Conservation (phyloP, 1,140 invertebrate species). For the Doryteuthis pealeii region DNA sequence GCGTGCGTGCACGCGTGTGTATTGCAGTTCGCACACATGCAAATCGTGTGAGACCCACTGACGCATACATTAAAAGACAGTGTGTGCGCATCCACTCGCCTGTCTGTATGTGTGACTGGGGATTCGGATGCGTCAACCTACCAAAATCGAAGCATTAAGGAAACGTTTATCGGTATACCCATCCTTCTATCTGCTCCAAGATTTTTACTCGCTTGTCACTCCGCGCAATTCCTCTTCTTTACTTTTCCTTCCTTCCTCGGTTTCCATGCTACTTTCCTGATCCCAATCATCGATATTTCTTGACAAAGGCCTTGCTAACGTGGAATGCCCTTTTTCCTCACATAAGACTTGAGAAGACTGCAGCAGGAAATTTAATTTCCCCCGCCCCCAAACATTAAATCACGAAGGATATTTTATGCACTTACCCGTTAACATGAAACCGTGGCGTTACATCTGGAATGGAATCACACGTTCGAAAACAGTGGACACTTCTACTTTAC, state of each 20-base stretch:
- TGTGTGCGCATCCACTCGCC: no score
- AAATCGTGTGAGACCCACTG: no score
- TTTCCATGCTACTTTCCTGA: neutral
- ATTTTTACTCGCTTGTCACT: neutral
- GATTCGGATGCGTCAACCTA: neutral
- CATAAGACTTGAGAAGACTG: neutral
- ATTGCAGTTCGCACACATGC: no score
- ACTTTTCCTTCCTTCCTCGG: neutral
- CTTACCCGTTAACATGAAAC: slow-evolving; percentile 9
- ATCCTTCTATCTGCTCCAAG: neutral
- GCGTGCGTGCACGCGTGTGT: no score
- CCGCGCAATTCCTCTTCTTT: neutral
- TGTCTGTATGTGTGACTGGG: neutral
- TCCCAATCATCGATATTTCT: neutral
- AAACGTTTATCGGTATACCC: neutral
- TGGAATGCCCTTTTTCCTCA: neutral
- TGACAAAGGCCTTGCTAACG: neutral
- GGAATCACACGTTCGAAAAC: slow-evolving; percentile 36
- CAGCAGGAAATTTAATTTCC: neutral
- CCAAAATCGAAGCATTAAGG: neutral
- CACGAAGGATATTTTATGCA: neutral
- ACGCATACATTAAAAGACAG: no score
- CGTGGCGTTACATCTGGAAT: slow-evolving; percentile 13
- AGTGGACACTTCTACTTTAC: slow-evolving; percentile 33
- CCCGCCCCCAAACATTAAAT: neutral